Base-by-base conservation (phyloP, 2,888 invertebrate genomes). In the Drosophila mulleri region DNA sequence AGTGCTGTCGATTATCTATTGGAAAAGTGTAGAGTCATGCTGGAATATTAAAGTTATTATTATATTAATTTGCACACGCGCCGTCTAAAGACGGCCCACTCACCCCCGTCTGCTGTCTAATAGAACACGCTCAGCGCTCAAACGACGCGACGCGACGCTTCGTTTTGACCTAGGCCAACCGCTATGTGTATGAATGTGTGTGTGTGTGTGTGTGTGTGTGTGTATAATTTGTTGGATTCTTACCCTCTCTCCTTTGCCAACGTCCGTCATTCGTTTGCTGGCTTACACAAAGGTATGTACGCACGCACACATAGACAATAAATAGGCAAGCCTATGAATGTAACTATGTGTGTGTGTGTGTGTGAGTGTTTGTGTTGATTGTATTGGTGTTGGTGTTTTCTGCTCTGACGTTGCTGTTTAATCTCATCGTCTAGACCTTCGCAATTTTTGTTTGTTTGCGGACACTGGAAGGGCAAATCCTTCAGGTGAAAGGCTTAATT, bases 121-220 rank as follows among this genome's bases (percentile, higher is more conserved):
- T 60, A 72, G 70, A 77, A 67, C 42, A 58, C 35, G 54, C 62
- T 62, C 53, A 45, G 41, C 65, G 66, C 48, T 66, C 61, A 56
- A 59, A 57, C n/a, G n/a, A n/a, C n/a, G 6, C 60, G 56, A 44
- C 50, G 45, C 54, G 52, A 35, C 61, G 60, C 45, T 57, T 57
- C 72, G 74, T 88, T 88, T 80, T 88, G 83, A 83, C 83, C 83
- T 83, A 83, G 86, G 83, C 83, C 88, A 83, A 83, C 83, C 69
- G 45, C 60, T 61, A 58, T 61, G 45, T 61, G 44, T 50, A 44
- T 29, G 16, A 23, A 18, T 18, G 35, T 20, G 26, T 44, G 29
- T 26, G 11, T 50, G 9, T 50, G 29, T 32, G 26, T 42, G 42
- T 42, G 20, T 42, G 29, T 61, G n/a, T 54, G 16, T 53, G 12